Percentiles rank a stretch among this genome's conserved stretches.
Evolutionary conservation across 2,113 vertebrate species (phyloP).

Genomic region (Plestiodon gilberti): DNA sequence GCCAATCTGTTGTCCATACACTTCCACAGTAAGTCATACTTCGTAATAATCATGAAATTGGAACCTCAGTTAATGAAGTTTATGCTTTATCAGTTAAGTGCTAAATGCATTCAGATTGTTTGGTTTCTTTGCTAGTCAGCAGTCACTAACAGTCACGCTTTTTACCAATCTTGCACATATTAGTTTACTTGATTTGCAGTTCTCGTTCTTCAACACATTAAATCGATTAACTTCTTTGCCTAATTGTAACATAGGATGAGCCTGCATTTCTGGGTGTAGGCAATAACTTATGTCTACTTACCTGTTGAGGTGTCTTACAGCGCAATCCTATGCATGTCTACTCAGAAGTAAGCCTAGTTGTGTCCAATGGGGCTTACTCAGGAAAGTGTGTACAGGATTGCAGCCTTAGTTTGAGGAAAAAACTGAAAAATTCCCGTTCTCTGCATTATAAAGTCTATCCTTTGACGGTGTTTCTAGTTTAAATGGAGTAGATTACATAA

Average conservation of each 20-base stretch:
- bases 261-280: not conserved
- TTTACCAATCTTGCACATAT: not conserved
- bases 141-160: no score
- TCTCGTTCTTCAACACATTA: not conserved
- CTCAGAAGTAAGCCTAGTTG: no score
- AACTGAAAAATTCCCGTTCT: not conserved
- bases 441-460: not conserved
- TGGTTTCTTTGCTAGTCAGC: no score
- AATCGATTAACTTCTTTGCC: not conserved
- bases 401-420: not conserved
- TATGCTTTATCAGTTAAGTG: not conserved
- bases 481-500: not conserved
- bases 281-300: not conserved
- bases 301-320: not conserved
- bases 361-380: no score
- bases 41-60: not conserved
- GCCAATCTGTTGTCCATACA: not conserved
- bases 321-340: no score
- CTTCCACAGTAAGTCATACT: no score
- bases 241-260: not conserved
- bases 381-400: no score
- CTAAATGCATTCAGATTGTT: not conserved
- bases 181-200: not conserved
- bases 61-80: not conserved
- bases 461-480: not conserved